Base-by-base conservation (phyloP, 2,888 invertebrate genomes). In the Sacculina carcini region DNA sequence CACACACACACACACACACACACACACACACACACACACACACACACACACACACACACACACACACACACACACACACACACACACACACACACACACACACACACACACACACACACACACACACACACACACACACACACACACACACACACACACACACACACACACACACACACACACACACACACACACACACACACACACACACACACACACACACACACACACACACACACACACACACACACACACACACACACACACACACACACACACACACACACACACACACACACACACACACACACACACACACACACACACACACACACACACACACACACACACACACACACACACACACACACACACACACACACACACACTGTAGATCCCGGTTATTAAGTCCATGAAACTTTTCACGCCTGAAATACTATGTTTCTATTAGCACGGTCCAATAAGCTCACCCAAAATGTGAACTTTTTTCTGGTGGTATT, bases 1-100 rank as follows among this genome's bases (percentile, higher is more conserved):
- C 42, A 42, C 42, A 42, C 42, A 42, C 42, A 42, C 42, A 42
- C 42, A 7, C 3, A 42, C 42, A 42, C 42, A 42, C 7, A 42
- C 7, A 42, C 21, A 44, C 10, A 44, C 19, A 44, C 2, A 44
- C 19, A 44, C 19, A 16, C 19, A 44, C 19, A 44, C 2, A 16
- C 19, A 44, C 2, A 21, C 2, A 44, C 19, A 44, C 19, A 44
- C 19, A 44, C 2, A 44, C 19, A 44, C 19, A 44, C 19, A 44
- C 19, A 44, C 9, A 44, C 44, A 44, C 19, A 44, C 19, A 21
- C 2, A 44, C 19, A 2, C 2, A 44, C 19, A 9, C 19, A 42
- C 19, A 42, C 1, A 42, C 7, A 42, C 4, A 42, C 7, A 42
- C 3, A 42, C 7, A 42, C 7, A 42, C 7, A 42, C 3, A 7